These are phyloP conservation scores for Heliconius congener DNA, from an alignment of 1,140 invertebrate genomes.

Conservation along the genomic window DNA sequence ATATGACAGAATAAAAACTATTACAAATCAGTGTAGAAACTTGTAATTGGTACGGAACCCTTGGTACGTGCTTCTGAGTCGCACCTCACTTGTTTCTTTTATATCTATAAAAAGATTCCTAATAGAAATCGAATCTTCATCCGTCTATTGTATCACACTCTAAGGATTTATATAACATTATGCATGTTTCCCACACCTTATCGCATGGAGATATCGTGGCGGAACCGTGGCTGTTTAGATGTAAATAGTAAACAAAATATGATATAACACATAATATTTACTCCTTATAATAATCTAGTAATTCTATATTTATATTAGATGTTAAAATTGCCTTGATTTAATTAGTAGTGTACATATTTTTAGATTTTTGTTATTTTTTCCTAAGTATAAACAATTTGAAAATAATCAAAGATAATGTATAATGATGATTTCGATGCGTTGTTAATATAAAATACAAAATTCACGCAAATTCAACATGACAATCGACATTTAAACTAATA, in stretches of 20 bases:
- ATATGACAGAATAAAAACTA: too few species aligned
- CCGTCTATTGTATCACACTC: neutral
- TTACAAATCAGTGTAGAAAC: too few species aligned
- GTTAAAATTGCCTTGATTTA: too few species aligned
- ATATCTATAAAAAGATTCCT: neutral
- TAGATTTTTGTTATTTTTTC: too few species aligned
- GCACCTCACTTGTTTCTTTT: neutral
- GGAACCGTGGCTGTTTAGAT: neutral
- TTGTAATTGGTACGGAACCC: too few species aligned
- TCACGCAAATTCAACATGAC: neutral
- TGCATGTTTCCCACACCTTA: neutral
- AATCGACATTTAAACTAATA: neutral
- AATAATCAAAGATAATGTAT: too few species aligned
- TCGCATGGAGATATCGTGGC: neutral
- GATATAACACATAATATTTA: neutral
- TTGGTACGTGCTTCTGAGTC: too few species aligned
- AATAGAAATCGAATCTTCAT: neutral
- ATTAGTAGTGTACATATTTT: too few species aligned
- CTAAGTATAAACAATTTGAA: too few species aligned
- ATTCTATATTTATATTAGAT: too few species aligned
- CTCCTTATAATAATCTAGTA: neutral
- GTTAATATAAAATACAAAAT: neutral
- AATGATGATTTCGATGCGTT: too few species aligned
- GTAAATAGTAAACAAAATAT: slow-evolving; percentile 11
- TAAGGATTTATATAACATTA: neutral